Evolutionary conservation across 2,797 vertebrate species (phyloP).

Genomic region (Bradypodion ventrale): DNA sequence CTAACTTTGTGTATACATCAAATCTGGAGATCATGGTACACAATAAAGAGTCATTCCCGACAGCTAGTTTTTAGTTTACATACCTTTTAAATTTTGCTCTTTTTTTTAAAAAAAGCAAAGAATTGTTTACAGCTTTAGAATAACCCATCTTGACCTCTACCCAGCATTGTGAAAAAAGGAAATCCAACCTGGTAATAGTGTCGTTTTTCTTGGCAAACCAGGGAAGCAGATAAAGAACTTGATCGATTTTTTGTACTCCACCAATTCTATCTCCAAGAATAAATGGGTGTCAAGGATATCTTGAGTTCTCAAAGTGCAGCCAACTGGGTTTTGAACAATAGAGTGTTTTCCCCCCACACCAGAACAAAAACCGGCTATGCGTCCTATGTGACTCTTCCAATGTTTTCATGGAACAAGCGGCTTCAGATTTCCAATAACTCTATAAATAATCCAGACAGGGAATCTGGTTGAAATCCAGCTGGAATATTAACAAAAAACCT

Average conservation of each 20-base stretch:
- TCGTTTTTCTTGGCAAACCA: background rate
- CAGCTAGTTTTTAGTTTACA: too few species aligned
- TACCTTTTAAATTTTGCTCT: too few species aligned
- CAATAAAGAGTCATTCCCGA: too few species aligned
- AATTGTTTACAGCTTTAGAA: background rate
- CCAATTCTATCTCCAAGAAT: background rate
- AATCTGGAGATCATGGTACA: too few species aligned
- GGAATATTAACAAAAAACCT: background rate
- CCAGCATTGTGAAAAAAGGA: background rate
- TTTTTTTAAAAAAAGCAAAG: too few species aligned
- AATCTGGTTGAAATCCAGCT: background rate
- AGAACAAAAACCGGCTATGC: background rate
- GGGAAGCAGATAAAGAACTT: background rate
- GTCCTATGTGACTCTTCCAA: background rate
- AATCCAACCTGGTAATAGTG: background rate
- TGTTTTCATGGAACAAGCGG: too few species aligned
- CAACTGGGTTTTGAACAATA: background rate
- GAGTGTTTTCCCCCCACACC: background rate
- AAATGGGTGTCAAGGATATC: background rate
- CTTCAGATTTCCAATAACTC: background rate
- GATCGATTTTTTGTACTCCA: background rate
- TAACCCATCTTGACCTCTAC: background rate
- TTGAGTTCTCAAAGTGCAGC: background rate
- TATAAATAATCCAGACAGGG: background rate
- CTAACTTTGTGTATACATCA: too few species aligned